phyloP scores from a whole-genome alignment of 2,888 invertebrate genomes.

The Harpalus rufipes region DNA sequence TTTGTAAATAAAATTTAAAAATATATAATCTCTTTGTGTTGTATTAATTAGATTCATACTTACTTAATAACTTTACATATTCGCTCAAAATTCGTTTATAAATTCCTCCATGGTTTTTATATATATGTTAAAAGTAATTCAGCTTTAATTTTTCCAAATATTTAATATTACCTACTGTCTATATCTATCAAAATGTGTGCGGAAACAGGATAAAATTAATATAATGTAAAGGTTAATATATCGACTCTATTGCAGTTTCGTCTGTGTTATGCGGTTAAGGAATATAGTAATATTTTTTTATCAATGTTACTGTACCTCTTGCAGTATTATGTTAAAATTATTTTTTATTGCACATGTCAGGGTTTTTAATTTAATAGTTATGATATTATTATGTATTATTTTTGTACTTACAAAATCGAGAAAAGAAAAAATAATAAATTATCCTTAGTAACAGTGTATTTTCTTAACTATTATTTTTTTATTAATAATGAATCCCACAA shows the following conservation, averaged over 20 bases:
- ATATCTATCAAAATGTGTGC: not conserved
- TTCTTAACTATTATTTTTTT: not conserved
- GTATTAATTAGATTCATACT: no score
- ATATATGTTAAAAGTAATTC: no score
- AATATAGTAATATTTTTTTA: constrained; percentile 19
- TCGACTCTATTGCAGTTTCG: not conserved
- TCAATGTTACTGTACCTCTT: not conserved
- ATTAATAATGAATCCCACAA: not conserved
- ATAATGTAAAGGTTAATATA: not conserved
- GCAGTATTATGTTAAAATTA: constrained; percentile 15
- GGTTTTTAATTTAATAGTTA: not conserved
- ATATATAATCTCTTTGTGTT: no score
- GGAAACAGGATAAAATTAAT: not conserved
- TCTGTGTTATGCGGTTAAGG: constrained; percentile 2
- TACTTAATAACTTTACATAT: no score
- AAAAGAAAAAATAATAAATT: not conserved
- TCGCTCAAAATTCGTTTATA: no score
- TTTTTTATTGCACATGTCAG: not conserved
- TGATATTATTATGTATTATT: not conserved
- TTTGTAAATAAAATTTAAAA: no score
- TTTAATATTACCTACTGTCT: not conserved
- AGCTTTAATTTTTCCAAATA: not conserved
- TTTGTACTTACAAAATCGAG: not conserved
- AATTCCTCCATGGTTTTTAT: no score
- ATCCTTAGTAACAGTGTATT: not conserved